A percentile compares a stretch with the other conserved stretches of the same genome.
Evolutionary conservation across 2,113 vertebrate species (phyloP).

Genomic region (Caloenas nicobarica): DNA sequence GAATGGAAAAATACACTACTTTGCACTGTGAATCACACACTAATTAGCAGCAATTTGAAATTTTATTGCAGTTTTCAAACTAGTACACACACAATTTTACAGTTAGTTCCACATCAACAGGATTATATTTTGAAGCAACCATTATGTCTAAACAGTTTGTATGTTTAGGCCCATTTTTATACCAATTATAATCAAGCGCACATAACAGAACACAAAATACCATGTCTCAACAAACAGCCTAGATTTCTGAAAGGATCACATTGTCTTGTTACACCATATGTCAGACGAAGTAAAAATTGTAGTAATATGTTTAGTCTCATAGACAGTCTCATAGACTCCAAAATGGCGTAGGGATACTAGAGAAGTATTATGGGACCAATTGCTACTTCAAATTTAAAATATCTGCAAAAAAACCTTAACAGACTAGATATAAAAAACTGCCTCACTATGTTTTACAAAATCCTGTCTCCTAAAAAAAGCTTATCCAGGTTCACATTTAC

Average conservation of each 20-base stretch:
- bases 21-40: neutral
- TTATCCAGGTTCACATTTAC: neutral
- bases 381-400: slow-evolving; percentile 7
- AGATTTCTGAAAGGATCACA: slow-evolving; percentile 59
- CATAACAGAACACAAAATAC: slow-evolving; percentile 52
- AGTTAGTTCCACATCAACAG: slow-evolving; percentile 18
- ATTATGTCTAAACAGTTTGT: slow-evolving; percentile 49
- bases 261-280: slow-evolving; percentile 62
- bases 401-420: neutral
- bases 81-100: slow-evolving; percentile 15
- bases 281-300: slow-evolving; percentile 55
- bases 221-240: slow-evolving; percentile 49
- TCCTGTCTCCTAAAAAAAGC: neutral
- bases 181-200: slow-evolving; percentile 55
- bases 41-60: neutral
- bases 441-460: neutral
- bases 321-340: neutral
- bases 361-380: neutral
- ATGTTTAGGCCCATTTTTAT: slow-evolving; percentile 60
- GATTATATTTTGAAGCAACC: slow-evolving; percentile 21
- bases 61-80: slow-evolving; percentile 17
- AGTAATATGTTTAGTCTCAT: slow-evolving; percentile 40
- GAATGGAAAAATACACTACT: neutral
- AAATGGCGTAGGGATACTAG: neutral
- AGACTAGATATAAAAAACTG: neutral